Base-by-base conservation (phyloP, 2,113 vertebrate species). In the Lepus americanus region DNA sequence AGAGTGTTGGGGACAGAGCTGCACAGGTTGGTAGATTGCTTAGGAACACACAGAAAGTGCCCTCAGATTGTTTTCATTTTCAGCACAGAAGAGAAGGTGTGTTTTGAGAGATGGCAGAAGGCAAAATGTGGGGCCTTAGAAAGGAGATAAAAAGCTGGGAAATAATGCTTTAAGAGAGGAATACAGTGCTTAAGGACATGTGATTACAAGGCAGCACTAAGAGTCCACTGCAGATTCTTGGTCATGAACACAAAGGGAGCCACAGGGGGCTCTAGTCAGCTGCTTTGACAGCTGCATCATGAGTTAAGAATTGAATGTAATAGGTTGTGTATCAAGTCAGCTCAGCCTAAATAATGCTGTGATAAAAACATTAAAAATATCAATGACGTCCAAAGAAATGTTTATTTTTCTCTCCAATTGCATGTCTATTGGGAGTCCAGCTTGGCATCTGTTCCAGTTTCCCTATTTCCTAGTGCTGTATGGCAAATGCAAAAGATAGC, bases 331-430 rank as follows among this genome's bases (percentile, higher is more conserved):
- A 59, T 92, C 61, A 39, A 7, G 20, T 76, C 61, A 87, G 29
- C 17, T 70, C 29, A 67, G 22, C 39, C 3, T 87, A 39, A 78
- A 66, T 44, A 44, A 53, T 81, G 29, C 17, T 36, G 5, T 69
- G 16, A 64, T 39, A 77, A 36, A 74, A 95, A 44, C 36, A 29
- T 39, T 29, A 59, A 67, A 76, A 66, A n/a, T 39, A 51, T 31
- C 33, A 69, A 44, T 72, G 39, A 90, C 44, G 89, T 83, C 64
- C 29, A 87, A 92, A 94, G 6, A 76, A 31, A 79, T 17, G 19
- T 63, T 53, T 69, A 33, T 72, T 93, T 94, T 90, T 87, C n/a
- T 53, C 27, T 76, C 76, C 25, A 3, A 13, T 17, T 64, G 13
- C 2, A 4, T 33, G 17, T 53, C 31, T 53, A 31, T 39, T 36